phyloP scores from a whole-genome alignment of 2,113 vertebrate species.

The Isichthys henryi region DNA sequence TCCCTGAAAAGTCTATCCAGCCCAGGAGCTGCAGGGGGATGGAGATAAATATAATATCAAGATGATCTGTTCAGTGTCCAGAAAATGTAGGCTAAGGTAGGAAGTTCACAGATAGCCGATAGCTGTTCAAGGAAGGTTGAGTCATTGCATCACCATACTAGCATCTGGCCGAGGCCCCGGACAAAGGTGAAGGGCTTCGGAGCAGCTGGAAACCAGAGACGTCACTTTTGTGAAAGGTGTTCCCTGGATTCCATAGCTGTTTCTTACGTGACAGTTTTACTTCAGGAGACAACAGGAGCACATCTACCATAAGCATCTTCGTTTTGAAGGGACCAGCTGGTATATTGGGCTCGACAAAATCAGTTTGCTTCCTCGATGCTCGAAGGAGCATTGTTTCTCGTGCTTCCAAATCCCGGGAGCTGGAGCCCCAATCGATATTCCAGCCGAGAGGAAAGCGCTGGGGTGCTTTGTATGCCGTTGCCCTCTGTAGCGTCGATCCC shows the following conservation, averaged over 20 bases:
- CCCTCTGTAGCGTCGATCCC: neutral
- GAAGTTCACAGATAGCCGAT: neutral
- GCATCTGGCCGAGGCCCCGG: neutral
- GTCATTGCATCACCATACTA: neutral
- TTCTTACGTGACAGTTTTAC: neutral
- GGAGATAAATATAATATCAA: neutral
- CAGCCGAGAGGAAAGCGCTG: slow-evolving; percentile 27
- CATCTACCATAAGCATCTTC: neutral
- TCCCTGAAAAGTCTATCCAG: neutral
- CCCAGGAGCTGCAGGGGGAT: neutral
- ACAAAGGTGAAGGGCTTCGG: neutral
- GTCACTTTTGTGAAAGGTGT: neutral
- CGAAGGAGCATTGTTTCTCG: neutral
- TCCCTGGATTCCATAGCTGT: neutral
- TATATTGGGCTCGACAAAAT: neutral
- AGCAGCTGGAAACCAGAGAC: neutral
- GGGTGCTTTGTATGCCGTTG: slow-evolving; percentile 24
- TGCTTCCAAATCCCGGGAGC: slow-evolving; percentile 18
- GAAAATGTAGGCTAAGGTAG: neutral
- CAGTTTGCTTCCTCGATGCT: neutral
- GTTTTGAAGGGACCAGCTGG: neutral
- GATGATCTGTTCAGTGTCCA: neutral
- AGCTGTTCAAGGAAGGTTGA: neutral
- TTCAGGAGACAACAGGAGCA: neutral
- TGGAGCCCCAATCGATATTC: slow-evolving; percentile 38